Percentiles rank a stretch among this genome's conserved stretches.
Conservation (phyloP, 1,140 invertebrate genomes). For the Mamestra configurata region DNA sequence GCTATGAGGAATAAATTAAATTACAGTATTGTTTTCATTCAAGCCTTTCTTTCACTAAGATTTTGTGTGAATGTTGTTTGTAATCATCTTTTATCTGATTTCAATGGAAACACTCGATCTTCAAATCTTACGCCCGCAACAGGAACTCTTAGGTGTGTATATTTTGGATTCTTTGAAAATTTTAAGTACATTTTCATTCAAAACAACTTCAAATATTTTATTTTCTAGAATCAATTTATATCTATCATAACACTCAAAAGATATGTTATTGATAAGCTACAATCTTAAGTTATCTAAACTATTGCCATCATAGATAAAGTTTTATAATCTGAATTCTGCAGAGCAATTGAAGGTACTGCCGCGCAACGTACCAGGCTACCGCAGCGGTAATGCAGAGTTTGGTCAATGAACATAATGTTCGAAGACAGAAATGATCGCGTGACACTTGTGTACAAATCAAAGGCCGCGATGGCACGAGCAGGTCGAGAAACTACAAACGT, state of each 20-base stretch:
- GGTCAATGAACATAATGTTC: slow-evolving; percentile 60
- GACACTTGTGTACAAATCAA: slow-evolving; percentile 63
- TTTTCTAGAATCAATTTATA: slow-evolving; percentile 1
- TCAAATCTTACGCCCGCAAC: too few species aligned
- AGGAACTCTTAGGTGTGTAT: neutral
- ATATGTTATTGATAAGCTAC: slow-evolving; percentile 1
- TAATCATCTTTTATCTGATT: slow-evolving; percentile 10
- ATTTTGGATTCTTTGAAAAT: too few species aligned
- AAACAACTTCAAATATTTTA: slow-evolving; percentile 14
- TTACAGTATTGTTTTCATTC: slow-evolving; percentile 52
- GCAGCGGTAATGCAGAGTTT: slow-evolving; percentile 41
- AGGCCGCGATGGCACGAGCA: slow-evolving; percentile 69
- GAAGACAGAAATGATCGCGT: slow-evolving; percentile 66
- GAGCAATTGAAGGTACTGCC: slow-evolving; percentile 1
- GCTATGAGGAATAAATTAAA: slow-evolving; percentile 56
- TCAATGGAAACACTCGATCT: neutral
- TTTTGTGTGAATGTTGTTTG: slow-evolving; percentile 24
- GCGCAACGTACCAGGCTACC: neutral
- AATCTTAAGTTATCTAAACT: slow-evolving; percentile 1
- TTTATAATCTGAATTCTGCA: neutral
- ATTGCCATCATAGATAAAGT: slow-evolving; percentile 19
- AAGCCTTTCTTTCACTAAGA: neutral
- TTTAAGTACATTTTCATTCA: neutral
- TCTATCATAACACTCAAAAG: neutral
- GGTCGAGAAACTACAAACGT: slow-evolving; percentile 57